A percentile compares a stretch with the other conserved stretches of the same genome.
Conservation (phyloP, 2,888 invertebrate genomes). For the Macrosoma leucophasiata region DNA sequence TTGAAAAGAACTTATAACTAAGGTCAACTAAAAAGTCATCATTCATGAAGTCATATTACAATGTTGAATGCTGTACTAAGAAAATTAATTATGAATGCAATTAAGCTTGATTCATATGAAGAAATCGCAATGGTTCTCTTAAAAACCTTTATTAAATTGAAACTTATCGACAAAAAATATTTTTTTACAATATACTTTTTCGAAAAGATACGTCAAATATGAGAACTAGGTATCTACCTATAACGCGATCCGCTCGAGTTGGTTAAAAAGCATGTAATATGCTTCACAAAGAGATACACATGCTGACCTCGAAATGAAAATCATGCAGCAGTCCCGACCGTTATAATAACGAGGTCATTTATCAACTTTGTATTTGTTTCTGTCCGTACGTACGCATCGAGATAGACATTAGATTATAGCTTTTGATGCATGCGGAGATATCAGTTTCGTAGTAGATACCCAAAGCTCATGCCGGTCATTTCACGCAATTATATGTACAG, state of each 20-base stretch:
- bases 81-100: slow-evolving; percentile 35
- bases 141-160: not conserved
- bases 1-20: slow-evolving; percentile 24
- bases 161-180: slow-evolving; percentile 6
- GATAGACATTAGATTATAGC: slow-evolving; percentile 39
- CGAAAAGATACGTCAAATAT: slow-evolving; percentile 16
- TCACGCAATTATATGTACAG: slow-evolving; percentile 26
- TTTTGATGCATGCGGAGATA: slow-evolving; percentile 28
- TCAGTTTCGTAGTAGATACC: slow-evolving; percentile 17
- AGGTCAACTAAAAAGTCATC: slow-evolving; percentile 41
- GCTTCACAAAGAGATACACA: slow-evolving; percentile 57
- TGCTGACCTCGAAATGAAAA: slow-evolving; percentile 68
- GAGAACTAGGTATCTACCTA: slow-evolving; percentile 36
- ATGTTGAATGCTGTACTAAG: slow-evolving; percentile 30
- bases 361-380: slow-evolving; percentile 68
- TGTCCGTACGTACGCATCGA: slow-evolving; percentile 46
- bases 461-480: slow-evolving; percentile 27
- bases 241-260: slow-evolving; percentile 36
- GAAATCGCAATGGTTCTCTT: slow-evolving; percentile 3
- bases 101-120: slow-evolving; percentile 38
- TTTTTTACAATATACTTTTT: slow-evolving; percentile 2
- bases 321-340: slow-evolving; percentile 66
- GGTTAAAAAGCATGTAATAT: slow-evolving; percentile 54
- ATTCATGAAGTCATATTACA: slow-evolving; percentile 36
- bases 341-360: slow-evolving; percentile 73